Base-by-base conservation (phyloP, 2,113 vertebrate species). In the Sylvietta virens region DNA sequence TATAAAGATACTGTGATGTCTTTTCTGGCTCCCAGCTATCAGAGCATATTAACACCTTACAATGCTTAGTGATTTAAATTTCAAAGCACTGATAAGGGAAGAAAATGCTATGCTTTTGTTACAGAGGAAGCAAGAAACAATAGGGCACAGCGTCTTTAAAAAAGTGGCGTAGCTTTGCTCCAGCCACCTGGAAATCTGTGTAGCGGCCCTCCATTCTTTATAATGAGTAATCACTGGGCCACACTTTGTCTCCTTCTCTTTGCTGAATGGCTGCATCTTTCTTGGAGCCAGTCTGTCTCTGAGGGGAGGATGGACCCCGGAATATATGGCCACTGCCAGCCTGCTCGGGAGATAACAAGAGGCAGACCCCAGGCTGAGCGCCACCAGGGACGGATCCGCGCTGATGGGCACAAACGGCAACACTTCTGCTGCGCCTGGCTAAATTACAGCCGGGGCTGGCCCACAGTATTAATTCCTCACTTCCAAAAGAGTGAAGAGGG, bases 321-420 rank as follows among this genome's bases (percentile, higher is more conserved):
- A 65, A 93, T 14, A 5, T 57, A 90, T 61, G 0, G 0, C 20
- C 53, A 50, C 42, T 93, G 60, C n/a, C 44, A 71, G 16, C 42
- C 48, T 45, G 23, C 45, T 64, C 53, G 45, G 44, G 47, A 88
- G 90, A 86, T 95, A 96, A 77, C 60, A 70, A 35, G 4, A 2
- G 44, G 17, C 39, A 51, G 87, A 40, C 64, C 33, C 37, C 56
- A 22, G 6, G 2, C 71, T 15, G 12, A 77, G 33, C 0, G 0
- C 54, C 3, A 0, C 54, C 3, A 1, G 67, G 60, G 72, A 88
- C 0, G 0, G 2, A 71, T 93, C 72, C 5, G 2, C 0, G 0
- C 53, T 71, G 86, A 73, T 9, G 61, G 73, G 27, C 57, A 33
- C 37, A 9, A 2, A 3, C 57, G n/a, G 16, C 74, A 86, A 26